Conservation (phyloP, 2,797 vertebrate species). For the Manis javanica region DNA sequence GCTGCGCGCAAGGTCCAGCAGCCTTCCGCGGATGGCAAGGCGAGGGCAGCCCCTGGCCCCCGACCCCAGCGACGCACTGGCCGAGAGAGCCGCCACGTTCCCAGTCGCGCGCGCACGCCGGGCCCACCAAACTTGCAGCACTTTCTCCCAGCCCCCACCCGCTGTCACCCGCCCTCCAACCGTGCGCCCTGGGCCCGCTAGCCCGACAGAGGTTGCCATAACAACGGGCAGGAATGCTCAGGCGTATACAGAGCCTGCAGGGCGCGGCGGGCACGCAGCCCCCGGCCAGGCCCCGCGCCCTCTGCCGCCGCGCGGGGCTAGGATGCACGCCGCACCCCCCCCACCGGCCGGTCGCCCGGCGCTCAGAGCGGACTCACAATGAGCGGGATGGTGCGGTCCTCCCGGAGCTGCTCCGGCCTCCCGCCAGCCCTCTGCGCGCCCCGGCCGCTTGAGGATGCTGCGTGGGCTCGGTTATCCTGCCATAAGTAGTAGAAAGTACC, state of each 20-base stretch:
- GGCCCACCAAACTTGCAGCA: conserved; percentile 83
- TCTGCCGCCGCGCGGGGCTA: conserved; percentile 50
- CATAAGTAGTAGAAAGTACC: conserved; percentile 99
- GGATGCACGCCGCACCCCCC: conserved; percentile 26
- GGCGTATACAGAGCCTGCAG: conserved; percentile 77
- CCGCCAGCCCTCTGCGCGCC: conserved; percentile 88
- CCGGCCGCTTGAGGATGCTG: conserved; percentile 87
- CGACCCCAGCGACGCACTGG: neutral
- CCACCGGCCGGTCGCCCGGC: conserved; percentile 53
- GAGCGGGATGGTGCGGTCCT: conserved; percentile 94
- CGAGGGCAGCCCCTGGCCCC: neutral
- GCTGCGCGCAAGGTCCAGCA: neutral
- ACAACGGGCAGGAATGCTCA: conserved; percentile 82
- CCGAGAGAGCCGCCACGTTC: conserved; percentile 69
- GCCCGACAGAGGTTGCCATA: conserved; percentile 85
- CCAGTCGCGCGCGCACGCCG: conserved; percentile 58
- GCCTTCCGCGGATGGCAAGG: neutral
- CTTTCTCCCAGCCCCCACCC: conserved; percentile 79
- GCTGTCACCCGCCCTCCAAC: conserved; percentile 56
- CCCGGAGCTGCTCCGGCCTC: conserved; percentile 92
- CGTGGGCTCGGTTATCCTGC: conserved; percentile 97
- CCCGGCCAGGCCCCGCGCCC: conserved; percentile 54
- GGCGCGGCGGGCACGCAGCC: conserved; percentile 52
- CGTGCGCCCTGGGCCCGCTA: neutral
- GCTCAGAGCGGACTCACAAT: conserved; percentile 90